Evolutionary conservation across 2,797 vertebrate species (phyloP).

Genomic region (Microchirus variegatus): DNA sequence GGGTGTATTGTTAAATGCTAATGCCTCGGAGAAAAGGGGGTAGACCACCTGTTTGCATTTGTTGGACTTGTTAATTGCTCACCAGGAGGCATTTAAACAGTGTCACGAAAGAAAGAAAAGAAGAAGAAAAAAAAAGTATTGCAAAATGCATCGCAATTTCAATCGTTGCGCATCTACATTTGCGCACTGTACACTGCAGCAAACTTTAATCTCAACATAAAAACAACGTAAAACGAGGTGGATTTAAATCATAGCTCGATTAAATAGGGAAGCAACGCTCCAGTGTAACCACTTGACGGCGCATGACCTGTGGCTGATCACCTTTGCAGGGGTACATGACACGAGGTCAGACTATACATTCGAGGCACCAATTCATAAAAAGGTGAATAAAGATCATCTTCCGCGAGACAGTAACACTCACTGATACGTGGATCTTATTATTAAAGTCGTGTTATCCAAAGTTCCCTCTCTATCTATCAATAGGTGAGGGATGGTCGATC

Average conservation of each 20-base stretch:
- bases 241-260: not conserved
- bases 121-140: constrained; percentile 11
- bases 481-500: no score
- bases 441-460: no score
- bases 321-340: constrained; percentile 53
- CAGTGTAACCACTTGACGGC: constrained; percentile 62
- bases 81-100: constrained; percentile 67
- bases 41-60: constrained; percentile 81
- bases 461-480: no score
- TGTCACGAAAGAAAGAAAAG: constrained; percentile 11
- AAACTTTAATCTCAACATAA: no score
- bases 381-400: not conserved
- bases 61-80: constrained; percentile 88
- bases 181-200: not conserved
- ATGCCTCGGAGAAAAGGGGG: constrained; percentile 56
- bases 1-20: constrained; percentile 79
- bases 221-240: no score
- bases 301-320: constrained; percentile 59
- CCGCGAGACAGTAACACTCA: no score
- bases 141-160: constrained; percentile 55
- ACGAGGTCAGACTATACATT: constrained; percentile 58
- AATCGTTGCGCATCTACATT: not conserved
- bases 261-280: not conserved
- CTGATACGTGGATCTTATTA: no score
- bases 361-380: not conserved